phyloP scores from a whole-genome alignment of 2,113 vertebrate species.

The Forbesichthys agassizii region DNA sequence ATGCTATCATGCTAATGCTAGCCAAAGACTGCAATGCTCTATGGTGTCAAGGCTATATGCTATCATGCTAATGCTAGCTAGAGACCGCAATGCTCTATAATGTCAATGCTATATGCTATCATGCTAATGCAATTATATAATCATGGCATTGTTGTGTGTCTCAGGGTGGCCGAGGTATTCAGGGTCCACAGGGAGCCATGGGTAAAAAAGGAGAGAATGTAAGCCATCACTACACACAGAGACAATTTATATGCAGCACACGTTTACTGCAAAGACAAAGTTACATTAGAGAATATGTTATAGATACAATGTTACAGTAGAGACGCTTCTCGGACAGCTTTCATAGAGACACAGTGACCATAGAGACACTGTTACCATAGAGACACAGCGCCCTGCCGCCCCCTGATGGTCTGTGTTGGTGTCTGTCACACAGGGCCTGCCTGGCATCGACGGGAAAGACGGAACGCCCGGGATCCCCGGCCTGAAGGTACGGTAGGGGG shows the following conservation, averaged over 20 bases:
- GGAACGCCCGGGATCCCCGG: conserved; percentile 91
- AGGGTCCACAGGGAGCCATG: conserved; percentile 85
- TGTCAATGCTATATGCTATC: conserved; percentile 5
- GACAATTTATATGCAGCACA: neutral
- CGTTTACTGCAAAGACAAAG: neutral
- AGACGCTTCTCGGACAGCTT: no score
- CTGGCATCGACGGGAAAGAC: conserved; percentile 96
- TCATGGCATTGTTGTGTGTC: conserved; percentile 39
- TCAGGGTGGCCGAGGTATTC: conserved; percentile 85
- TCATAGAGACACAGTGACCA: neutral
- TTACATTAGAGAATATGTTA: neutral
- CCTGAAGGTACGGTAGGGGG: conserved; percentile 81
- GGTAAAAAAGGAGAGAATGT: conserved; percentile 93
- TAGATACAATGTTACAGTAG: no score
- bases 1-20: conserved; percentile 7
- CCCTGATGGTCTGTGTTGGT: conserved; percentile 2
- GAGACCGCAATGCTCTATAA: neutral
- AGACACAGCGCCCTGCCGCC: no score
- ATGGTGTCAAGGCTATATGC: neutral
- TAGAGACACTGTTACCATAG: neutral
- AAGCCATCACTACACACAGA: conserved; percentile 59
- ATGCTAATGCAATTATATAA: neutral
- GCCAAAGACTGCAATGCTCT: no score
- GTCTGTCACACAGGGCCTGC: conserved; percentile 83
- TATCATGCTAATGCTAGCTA: conserved; percentile 10